Percentiles rank a stretch among this genome's conserved stretches.
phyloP scores from a whole-genome alignment of 2,888 invertebrate genomes.

The Drepana falcataria region DNA sequence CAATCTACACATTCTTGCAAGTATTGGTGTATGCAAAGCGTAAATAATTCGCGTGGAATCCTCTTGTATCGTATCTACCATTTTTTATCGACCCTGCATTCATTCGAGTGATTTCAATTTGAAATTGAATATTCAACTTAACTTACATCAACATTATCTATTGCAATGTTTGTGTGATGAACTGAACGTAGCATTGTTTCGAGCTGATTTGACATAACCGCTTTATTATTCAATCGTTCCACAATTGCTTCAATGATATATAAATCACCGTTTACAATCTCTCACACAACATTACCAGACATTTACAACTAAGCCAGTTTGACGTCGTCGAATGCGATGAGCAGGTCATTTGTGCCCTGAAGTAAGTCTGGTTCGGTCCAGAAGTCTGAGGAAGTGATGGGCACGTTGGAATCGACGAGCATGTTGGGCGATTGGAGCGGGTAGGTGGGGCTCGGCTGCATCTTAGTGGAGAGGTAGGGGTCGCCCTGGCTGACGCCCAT shows the following conservation, averaged over 20 bases:
- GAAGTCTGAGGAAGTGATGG: constrained; percentile 48
- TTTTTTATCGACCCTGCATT: constrained; percentile 44
- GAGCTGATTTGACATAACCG: constrained; percentile 18
- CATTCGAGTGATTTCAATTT: constrained; percentile 57
- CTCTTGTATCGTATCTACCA: constrained; percentile 38
- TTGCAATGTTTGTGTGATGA: constrained; percentile 42
- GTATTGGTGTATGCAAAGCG: constrained; percentile 6
- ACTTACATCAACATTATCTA: constrained; percentile 14
- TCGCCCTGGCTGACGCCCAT: constrained; percentile 52
- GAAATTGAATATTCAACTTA: constrained; percentile 24
- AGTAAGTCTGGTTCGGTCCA: constrained; percentile 62
- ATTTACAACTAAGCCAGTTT: constrained; percentile 43
- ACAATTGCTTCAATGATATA: constrained; percentile 22
- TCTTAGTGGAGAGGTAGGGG: constrained; percentile 61
- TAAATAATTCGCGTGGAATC: constrained; percentile 46
- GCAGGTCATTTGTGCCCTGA: constrained; percentile 53
- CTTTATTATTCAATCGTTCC: constrained; percentile 23
- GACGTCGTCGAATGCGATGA: constrained; percentile 65
- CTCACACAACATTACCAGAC: constrained; percentile 3
- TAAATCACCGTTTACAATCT: constrained; percentile 41
- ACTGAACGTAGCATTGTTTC: constrained; percentile 19
- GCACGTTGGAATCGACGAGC: constrained; percentile 45
- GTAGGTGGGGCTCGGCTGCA: constrained; percentile 61
- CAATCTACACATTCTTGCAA: constrained; percentile 3
- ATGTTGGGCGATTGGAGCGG: constrained; percentile 45